Percentiles rank a stretch among this genome's conserved stretches.
These are phyloP conservation scores for Dolichomitus sp. DNA, from an alignment of 2,888 invertebrate species.

Conservation along the genomic window DNA sequence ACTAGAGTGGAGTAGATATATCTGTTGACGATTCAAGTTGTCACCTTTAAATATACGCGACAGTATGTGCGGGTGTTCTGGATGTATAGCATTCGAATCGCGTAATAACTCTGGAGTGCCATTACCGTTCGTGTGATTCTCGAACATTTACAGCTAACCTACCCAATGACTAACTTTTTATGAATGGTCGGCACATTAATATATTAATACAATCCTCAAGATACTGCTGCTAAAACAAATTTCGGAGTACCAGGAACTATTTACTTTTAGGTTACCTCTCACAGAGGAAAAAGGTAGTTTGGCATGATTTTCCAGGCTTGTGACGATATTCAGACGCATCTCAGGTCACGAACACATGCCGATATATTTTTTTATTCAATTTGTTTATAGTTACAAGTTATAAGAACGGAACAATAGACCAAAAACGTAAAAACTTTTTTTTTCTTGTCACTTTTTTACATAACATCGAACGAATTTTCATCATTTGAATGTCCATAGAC, in stretches of 20 bases:
- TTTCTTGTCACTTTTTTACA: neutral
- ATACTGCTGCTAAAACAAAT: no score
- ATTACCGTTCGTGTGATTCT: constrained; percentile 72
- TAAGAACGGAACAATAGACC: no score
- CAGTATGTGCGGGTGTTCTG: constrained; percentile 21
- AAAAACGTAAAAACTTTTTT: neutral
- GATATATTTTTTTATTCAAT: no score
- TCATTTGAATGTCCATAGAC: neutral
- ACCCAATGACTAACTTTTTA: neutral
- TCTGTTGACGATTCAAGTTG: constrained; percentile 40
- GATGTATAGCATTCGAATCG: constrained; percentile 63
- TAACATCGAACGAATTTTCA: neutral
- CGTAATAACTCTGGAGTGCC: constrained; percentile 71
- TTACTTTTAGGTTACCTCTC: no score
- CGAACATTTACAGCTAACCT: constrained; percentile 44
- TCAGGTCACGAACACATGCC: no score
- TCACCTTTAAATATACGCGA: constrained; percentile 38
- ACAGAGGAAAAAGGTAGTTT: no score
- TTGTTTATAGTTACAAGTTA: no score
- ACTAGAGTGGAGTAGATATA: constrained; percentile 30
- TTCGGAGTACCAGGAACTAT: no score
- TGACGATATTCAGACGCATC: no score
- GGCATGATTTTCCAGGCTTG: no score
- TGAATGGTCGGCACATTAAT: neutral
- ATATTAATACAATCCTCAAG: no score